A percentile compares a stretch with the other conserved stretches of the same genome.
Evolutionary conservation across 2,797 vertebrate genomes (phyloP).

Genomic region (Enteromius mattozi): DNA sequence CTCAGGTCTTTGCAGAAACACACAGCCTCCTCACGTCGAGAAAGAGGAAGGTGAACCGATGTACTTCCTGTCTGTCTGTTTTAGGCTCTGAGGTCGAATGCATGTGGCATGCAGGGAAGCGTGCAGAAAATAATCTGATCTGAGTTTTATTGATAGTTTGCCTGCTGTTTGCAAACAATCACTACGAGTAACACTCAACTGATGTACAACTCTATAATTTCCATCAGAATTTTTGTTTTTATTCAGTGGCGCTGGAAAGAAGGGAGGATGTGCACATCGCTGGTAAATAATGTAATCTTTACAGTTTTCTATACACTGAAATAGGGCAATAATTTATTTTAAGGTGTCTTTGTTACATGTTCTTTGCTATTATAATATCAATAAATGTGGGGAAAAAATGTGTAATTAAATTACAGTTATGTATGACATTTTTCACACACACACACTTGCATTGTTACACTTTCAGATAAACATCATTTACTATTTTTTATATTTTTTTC

Average conservation of each 20-base stretch:
- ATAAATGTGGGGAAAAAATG: background rate
- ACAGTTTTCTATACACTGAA: background rate
- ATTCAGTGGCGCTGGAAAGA: background rate
- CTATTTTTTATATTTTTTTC: no score
- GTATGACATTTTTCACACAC: no score
- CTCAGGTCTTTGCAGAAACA: background rate
- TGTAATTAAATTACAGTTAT: no score
- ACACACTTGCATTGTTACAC: no score
- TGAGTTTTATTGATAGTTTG: background rate
- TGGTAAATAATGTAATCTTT: background rate
- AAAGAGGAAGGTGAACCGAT: conserved; percentile 20
- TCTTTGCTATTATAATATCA: background rate
- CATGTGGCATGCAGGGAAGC: conserved; percentile 8
- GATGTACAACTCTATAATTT: background rate
- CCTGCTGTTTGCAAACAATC: background rate
- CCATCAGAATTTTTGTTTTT: background rate
- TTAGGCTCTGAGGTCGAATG: conserved; percentile 15
- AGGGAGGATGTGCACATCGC: background rate
- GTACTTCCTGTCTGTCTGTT: conserved; percentile 51
- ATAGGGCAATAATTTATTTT: background rate
- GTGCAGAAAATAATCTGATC: background rate
- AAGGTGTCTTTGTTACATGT: background rate
- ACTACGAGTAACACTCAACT: background rate
- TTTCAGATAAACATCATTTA: no score
- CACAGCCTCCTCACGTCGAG: background rate